Percentiles rank a stretch among this genome's conserved stretches.
phyloP scores from a whole-genome alignment of 2,888 invertebrate species.

The Sipunculus nudus region DNA sequence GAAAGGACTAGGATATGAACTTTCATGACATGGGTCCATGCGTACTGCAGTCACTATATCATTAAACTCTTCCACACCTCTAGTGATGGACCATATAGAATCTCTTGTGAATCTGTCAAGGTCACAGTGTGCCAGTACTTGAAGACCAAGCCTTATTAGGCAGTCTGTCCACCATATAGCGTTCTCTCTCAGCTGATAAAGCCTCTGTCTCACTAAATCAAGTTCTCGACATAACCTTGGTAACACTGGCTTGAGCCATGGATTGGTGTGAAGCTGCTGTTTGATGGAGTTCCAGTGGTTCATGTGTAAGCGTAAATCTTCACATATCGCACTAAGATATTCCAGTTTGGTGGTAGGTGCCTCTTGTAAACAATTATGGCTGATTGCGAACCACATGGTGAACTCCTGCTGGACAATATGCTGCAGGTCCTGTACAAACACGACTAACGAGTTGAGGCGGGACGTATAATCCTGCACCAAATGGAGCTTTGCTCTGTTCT shows the following conservation, averaged over 20 bases:
- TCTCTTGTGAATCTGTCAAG: slow-evolving; percentile 55
- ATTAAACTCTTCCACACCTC: slow-evolving; percentile 65
- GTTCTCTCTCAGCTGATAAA: slow-evolving; percentile 48
- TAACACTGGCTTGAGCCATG: slow-evolving; percentile 53
- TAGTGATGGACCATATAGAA: slow-evolving; percentile 61
- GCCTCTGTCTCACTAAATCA: slow-evolving; percentile 45
- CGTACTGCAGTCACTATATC: slow-evolving; percentile 50
- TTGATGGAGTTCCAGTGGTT: slow-evolving; percentile 63
- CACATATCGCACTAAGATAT: slow-evolving; percentile 60
- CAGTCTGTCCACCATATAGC: slow-evolving; percentile 60
- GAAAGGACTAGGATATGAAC: too few species aligned
- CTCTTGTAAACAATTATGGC: slow-evolving; percentile 44
- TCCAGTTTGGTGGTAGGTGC: slow-evolving; percentile 53
- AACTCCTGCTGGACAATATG: slow-evolving; percentile 53
- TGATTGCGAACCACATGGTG: slow-evolving; percentile 51
- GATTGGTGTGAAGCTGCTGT: slow-evolving; percentile 54
- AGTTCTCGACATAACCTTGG: slow-evolving; percentile 54
- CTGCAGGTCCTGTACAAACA: slow-evolving; percentile 57
- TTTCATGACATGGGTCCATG: too few species aligned
- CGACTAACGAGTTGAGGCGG: slow-evolving; percentile 46
- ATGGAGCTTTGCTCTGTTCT: slow-evolving; percentile 53
- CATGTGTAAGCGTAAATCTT: slow-evolving; percentile 60
- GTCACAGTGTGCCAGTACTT: slow-evolving; percentile 63
- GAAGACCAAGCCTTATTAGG: slow-evolving; percentile 59
- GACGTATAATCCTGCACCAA: slow-evolving; percentile 55